Base-by-base conservation (phyloP, 2,888 invertebrate genomes). In the Eudemis profundana region DNA sequence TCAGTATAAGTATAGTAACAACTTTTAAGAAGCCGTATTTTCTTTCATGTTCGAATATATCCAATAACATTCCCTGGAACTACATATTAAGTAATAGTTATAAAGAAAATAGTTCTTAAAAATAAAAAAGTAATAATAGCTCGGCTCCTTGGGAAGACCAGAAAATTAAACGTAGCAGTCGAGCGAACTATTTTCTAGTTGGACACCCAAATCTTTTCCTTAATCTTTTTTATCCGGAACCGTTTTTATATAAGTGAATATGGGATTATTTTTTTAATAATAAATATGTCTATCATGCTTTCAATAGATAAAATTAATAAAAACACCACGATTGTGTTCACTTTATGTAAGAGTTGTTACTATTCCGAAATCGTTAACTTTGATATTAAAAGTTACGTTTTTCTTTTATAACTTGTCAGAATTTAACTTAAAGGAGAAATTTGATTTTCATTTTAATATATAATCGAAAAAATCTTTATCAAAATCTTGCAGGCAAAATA, bases 401-500 rank as follows among this genome's bases (percentile, higher is more conserved):
- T 27, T 2, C 4, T 27, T 7, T 2, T 1, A 27, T 2, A 17
- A 29, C 51, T 12, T 51, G 51, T n/a, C 17, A 33, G 5, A 15
- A 17, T 33, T 36, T 19, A 3, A 5, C 0, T 4, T 10, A 10
- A 21, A 56, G 3, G 12, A n/a, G 12, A n/a, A 57, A 56, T 14
- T 12, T n/a, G 5, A 42, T 56, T 56, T 19, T 44, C 33, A 57
- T 57, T 57, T 46, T 33, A 36, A 14, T 33, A 7, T 33, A 33
- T 46, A 46, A 57, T 57, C 19, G 21, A 57, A 33, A 57, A 57
- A 21, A 46, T 46, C 15, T 14, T 57, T 36, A 14, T 17, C n/a
- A 17, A 36, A n/a, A 33, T 46, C 23, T n/a, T n/a, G 38, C 10
- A 59, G 21, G n/a, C 27, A 14, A 23, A 60, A 50, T 50, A n/a